Conservation (phyloP, 2,888 invertebrate genomes). For the Ennomos erosarius region DNA sequence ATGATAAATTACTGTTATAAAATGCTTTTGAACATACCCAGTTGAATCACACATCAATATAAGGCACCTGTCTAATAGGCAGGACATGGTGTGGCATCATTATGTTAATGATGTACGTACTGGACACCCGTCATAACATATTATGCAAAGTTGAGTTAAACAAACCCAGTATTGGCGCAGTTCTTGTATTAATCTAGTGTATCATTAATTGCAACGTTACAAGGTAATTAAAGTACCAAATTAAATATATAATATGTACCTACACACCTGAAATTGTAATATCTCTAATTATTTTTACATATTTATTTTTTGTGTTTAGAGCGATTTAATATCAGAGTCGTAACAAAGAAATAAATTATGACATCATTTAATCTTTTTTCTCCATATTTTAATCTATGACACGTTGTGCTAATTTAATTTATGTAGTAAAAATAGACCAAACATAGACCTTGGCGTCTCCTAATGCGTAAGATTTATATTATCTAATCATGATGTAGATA, state of each 20-base stretch:
- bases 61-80: conserved; percentile 29
- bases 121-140: conserved; percentile 7
- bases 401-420: neutral
- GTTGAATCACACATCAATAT: conserved; percentile 34
- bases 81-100: conserved; percentile 27
- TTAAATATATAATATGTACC: too few relatives aligned
- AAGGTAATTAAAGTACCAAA: too few relatives aligned
- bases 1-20: too few relatives aligned
- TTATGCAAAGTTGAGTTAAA: conserved; percentile 13
- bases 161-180: conserved; percentile 20
- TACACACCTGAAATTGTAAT: too few relatives aligned
- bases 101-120: conserved; percentile 16
- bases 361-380: neutral
- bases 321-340: neutral
- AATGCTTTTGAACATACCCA: conserved; percentile 1
- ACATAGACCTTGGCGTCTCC: neutral
- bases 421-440: neutral
- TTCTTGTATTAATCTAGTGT: conserved; percentile 14
- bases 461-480: too few relatives aligned
- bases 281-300: too few relatives aligned
- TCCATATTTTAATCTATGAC: conserved; percentile 6
- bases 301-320: too few relatives aligned
- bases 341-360: neutral
- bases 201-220: conserved; percentile 9
- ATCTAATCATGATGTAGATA: too few relatives aligned